phyloP scores from a whole-genome alignment of 2,113 vertebrate genomes.

The Calidris pygmaea region DNA sequence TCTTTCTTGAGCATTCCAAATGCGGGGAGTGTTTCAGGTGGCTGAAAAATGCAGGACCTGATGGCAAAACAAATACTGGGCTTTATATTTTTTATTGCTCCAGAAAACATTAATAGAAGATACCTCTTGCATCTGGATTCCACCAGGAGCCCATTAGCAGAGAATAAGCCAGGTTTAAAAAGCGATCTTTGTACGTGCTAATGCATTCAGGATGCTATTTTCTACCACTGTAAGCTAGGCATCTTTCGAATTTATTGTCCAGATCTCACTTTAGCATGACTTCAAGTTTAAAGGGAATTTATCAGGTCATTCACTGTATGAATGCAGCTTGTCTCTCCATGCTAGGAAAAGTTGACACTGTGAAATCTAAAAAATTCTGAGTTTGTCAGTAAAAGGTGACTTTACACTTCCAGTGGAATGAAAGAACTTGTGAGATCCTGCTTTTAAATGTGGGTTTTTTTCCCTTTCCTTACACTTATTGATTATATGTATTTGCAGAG shows the following conservation, averaged over 20 bases:
- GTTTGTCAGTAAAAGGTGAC: not conserved
- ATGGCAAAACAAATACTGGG: not conserved
- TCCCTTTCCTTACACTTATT: not conserved
- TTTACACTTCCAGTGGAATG: not conserved
- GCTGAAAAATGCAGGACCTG: not conserved
- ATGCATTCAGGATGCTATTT: conserved; percentile 7
- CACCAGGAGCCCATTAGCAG: not conserved
- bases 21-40: not conserved
- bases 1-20: not conserved
- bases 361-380: not conserved
- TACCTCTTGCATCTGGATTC: not conserved
- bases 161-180: not conserved
- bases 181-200: not conserved
- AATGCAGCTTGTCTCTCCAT: not conserved
- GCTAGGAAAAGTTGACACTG: not conserved
- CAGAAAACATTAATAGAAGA: not conserved
- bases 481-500: not conserved
- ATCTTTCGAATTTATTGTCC: conserved; percentile 5
- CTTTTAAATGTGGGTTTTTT: not conserved
- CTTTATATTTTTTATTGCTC: not conserved
- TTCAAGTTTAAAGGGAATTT: conserved; percentile 6
- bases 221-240: not conserved
- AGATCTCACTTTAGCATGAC: not conserved
- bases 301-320: not conserved
- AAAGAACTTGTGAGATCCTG: not conserved